Conservation (phyloP, 2,888 invertebrate species). For the Ashinkailepas kermadecensis region DNA sequence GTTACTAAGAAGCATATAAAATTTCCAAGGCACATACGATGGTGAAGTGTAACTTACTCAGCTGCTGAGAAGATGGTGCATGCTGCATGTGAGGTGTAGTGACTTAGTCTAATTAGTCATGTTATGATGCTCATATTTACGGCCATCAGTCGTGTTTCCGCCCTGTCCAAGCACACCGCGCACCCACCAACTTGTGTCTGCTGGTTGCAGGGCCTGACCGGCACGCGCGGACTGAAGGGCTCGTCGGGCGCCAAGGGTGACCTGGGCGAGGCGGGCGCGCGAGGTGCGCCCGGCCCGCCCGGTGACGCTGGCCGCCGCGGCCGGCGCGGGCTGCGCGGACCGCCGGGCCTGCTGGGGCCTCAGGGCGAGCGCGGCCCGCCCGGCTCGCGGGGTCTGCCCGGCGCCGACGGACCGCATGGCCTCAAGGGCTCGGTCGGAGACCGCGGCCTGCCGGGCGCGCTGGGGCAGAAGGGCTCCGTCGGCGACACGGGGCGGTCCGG, state of each 20-base stretch:
- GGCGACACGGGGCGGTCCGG: conserved; percentile 57
- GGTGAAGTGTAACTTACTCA: too few species aligned
- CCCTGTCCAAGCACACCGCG: too few species aligned
- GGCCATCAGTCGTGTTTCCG: too few species aligned
- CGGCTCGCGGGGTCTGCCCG: conserved; percentile 61
- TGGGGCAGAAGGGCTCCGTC: conserved; percentile 39
- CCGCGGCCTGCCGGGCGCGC: conserved; percentile 49
- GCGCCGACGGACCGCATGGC: conserved; percentile 66
- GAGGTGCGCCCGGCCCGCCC: conserved; percentile 63
- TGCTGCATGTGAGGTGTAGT: too few species aligned
- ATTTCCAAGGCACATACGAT: too few species aligned
- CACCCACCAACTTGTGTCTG: too few species aligned
- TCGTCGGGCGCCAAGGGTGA: conserved; percentile 70
- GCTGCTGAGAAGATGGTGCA: too few species aligned
- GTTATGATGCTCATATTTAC: too few species aligned
- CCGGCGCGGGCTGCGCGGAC: conserved; percentile 51
- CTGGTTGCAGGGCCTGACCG: conserved; percentile 56
- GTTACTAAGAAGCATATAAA: too few species aligned
- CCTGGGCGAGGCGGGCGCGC: conserved; percentile 59
- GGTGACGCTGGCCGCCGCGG: conserved; percentile 76
- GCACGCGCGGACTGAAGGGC: conserved; percentile 72
- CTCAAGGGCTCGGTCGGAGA: conserved; percentile 66
- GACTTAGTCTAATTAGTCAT: too few species aligned
- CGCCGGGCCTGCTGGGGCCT: conserved; percentile 49
- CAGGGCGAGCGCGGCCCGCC: conserved; percentile 56